phyloP scores from a whole-genome alignment of 1,140 invertebrate genomes.

The honey bee (Apis mellifera) region DNA sequence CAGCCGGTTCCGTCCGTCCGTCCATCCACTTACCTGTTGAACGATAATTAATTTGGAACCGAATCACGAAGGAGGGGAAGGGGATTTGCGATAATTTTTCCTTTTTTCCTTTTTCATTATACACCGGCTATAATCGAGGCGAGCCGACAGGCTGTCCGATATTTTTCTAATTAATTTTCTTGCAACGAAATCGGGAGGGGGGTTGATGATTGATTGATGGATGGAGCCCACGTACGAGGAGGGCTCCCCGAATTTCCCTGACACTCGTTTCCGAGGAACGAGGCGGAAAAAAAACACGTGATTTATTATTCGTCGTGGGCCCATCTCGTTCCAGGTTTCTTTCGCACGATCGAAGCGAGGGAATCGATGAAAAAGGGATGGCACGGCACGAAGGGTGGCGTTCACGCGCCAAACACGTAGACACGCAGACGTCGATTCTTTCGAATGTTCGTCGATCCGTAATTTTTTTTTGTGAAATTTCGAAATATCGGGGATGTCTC shows the following conservation, averaged over 20 bases:
- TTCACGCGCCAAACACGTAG: not conserved
- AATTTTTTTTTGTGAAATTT: no score
- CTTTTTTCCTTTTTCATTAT: not conserved
- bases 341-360: not conserved
- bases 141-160: conserved; percentile 39
- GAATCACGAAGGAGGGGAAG: not conserved
- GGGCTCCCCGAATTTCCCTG: not conserved
- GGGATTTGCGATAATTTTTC: no score
- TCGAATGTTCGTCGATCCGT: no score
- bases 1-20: conserved; percentile 2
- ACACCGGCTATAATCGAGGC: conserved; percentile 48
- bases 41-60: conserved; percentile 55
- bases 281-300: not conserved
- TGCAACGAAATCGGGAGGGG: not conserved
- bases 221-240: not conserved
- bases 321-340: not conserved
- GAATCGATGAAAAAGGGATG: not conserved
- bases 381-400: no score
- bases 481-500: no score
- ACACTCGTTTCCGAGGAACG: conserved; percentile 7
- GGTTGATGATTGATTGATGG: conserved; percentile 37
- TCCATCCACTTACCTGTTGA: conserved; percentile 56
- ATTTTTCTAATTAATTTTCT: conserved; percentile 52
- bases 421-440: no score
- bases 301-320: conserved; percentile 5